Evolutionary conservation across 2,113 vertebrate species (phyloP), one percentile per base, ranked within the genome.

Genomic region (Scytalopus superciliaris): DNA sequence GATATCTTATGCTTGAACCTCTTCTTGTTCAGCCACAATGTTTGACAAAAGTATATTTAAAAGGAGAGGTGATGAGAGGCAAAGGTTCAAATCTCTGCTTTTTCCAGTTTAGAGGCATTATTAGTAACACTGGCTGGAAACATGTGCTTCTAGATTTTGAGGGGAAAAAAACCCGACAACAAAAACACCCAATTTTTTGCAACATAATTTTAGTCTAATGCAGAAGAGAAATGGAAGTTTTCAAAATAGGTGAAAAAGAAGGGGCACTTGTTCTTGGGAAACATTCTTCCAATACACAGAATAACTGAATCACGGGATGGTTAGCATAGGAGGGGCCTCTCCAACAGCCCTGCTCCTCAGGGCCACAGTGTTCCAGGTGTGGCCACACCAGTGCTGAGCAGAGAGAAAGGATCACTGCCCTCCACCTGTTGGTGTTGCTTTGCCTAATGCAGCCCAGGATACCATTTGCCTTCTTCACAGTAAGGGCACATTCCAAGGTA

Each of bases 391-490:
- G 37, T 31, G 56, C 28, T 53, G 31, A 70, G 22, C 13, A 67
- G 47, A 70, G 31, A 31, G 37, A 57, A 78, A 19, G n/a, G 24
- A 57, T 88, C 22, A 3, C n/a, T 14, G 7, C 30, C 31, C 23
- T 68, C 2, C 3, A 10, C 57, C 62, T 80, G 10, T 22, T 50
- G 45, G 27, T 31, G 23, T 23, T 66, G 39, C 39, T 77, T 77
- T 82, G 52, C 30, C 55, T 37, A 28, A 21, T 13, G 40, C 50
- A 81, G 33, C 55, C 44, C 33, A 44, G 40, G 19, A 56, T 55
- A 49, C 18, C 5, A 12, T 27, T 66, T 0, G 0, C 64, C 7
- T 5, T 44, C 33, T 44, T 25, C 68, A 47, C 24, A 24, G 14
- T 40, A 60, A 69, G 35, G 63, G 19, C 25, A 39, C 7, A 2